Evolutionary conservation across 2,797 vertebrate genomes (phyloP).

Genomic region (Anolis apletophallus): DNA sequence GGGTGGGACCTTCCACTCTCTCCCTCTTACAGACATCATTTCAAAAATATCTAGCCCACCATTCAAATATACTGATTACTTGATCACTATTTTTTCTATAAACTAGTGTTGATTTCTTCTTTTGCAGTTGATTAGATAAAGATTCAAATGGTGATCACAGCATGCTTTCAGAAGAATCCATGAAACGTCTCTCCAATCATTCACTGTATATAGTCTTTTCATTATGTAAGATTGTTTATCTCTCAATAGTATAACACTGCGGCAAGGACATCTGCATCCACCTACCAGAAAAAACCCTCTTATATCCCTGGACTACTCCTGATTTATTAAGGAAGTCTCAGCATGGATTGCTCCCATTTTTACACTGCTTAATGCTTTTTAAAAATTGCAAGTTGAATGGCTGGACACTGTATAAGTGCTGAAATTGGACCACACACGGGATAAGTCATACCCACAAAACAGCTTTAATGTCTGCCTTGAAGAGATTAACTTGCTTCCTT

Average conservation of each 20-base stretch:
- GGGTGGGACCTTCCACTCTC: too few species aligned
- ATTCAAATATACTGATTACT: background rate
- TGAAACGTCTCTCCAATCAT: background rate
- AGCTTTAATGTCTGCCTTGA: constrained; percentile 54
- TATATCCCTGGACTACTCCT: background rate
- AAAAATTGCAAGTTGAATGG: constrained; percentile 54
- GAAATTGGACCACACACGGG: constrained; percentile 57
- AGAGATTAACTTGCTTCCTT: constrained; percentile 65
- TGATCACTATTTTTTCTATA: background rate
- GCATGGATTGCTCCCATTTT: background rate
- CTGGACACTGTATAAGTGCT: constrained; percentile 49
- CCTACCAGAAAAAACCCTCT: too few species aligned
- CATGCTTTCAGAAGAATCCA: background rate
- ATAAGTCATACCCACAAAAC: constrained; percentile 53
- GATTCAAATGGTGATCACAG: background rate
- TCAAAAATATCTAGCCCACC: background rate
- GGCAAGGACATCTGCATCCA: too few species aligned
- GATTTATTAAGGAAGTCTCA: background rate
- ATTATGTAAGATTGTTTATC: background rate
- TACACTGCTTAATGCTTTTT: background rate
- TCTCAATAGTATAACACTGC: background rate
- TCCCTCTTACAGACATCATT: background rate
- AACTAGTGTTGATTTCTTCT: background rate
- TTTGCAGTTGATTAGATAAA: background rate
- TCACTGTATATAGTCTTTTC: background rate